A percentile compares a stretch with the other conserved stretches of the same genome.
Evolutionary conservation across 2,797 vertebrate species (phyloP).

Genomic region (Galagoides demidoff): DNA sequence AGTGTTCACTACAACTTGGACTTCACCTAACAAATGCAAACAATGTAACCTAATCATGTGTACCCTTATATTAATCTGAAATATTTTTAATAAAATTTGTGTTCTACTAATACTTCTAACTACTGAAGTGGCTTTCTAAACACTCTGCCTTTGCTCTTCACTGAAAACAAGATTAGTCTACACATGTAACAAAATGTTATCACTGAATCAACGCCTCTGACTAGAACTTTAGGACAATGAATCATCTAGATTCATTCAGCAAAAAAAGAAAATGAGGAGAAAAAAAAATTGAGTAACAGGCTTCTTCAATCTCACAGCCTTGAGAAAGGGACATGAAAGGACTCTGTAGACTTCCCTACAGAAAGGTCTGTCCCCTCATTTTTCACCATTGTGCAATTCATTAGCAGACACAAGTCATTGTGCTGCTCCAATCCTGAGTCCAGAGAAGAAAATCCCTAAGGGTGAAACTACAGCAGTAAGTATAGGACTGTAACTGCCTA

Average conservation of each 20-base stretch:
- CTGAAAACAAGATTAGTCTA: constrained; percentile 1
- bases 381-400: background rate
- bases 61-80: no score
- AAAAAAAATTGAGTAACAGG: background rate
- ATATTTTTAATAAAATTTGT: no score
- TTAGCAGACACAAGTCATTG: background rate
- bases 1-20: no score
- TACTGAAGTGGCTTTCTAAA: constrained; percentile 6
- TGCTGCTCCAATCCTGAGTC: background rate
- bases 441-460: background rate
- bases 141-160: background rate
- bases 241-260: background rate
- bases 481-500: background rate
- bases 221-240: background rate
- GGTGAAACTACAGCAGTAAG: background rate
- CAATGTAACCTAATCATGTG: no score
- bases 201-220: background rate
- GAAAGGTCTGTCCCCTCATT: background rate
- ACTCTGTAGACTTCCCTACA: background rate
- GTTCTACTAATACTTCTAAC: background rate
- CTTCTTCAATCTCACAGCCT: background rate
- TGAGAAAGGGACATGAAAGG: background rate
- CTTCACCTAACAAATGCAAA: no score
- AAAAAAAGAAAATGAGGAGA: background rate
- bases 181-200: background rate